A percentile compares a stretch with the other conserved stretches of the same genome.
Evolutionary conservation across 2,888 invertebrate species (phyloP).

Genomic region (Panopea generosa): DNA sequence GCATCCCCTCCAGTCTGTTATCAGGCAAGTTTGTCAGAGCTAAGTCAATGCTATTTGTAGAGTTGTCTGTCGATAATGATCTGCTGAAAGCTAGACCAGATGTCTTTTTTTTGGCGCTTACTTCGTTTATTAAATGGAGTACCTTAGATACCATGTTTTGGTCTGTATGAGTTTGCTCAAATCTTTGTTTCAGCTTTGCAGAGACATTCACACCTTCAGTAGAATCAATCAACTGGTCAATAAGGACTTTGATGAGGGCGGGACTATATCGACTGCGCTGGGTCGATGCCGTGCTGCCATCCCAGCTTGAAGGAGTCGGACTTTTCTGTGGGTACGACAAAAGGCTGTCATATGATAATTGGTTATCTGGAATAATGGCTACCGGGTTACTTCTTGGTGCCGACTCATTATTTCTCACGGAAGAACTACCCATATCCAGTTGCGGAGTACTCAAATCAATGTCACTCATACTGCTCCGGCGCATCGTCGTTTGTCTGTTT

Average conservation of each 20-base stretch:
- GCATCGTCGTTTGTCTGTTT: too few species aligned
- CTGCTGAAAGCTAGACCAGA: too few species aligned
- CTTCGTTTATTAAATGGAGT: constrained; percentile 1
- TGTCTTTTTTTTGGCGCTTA: too few species aligned
- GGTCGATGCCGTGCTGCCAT: constrained; percentile 4
- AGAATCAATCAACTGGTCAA: constrained; percentile 64
- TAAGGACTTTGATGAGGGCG: constrained; percentile 70
- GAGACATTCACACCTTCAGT: constrained; percentile 16
- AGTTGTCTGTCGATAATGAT: not conserved
- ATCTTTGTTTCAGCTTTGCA: constrained; percentile 8
- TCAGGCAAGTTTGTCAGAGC: constrained; percentile 18
- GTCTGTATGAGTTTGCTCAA: constrained; percentile 17
- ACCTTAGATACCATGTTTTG: not conserved
- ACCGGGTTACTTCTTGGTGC: too few species aligned
- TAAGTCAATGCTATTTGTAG: not conserved
- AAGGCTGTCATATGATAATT: too few species aligned
- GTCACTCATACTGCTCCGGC: too few species aligned
- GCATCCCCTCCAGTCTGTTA: constrained; percentile 30
- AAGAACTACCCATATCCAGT: too few species aligned
- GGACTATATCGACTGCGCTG: constrained; percentile 63
- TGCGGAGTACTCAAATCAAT: too few species aligned
- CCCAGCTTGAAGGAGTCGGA: not conserved
- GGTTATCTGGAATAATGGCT: too few species aligned
- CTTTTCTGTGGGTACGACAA: not conserved
- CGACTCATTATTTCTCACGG: too few species aligned